Base-by-base conservation (phyloP, 2,113 vertebrate species). In the Vidua macroura region DNA sequence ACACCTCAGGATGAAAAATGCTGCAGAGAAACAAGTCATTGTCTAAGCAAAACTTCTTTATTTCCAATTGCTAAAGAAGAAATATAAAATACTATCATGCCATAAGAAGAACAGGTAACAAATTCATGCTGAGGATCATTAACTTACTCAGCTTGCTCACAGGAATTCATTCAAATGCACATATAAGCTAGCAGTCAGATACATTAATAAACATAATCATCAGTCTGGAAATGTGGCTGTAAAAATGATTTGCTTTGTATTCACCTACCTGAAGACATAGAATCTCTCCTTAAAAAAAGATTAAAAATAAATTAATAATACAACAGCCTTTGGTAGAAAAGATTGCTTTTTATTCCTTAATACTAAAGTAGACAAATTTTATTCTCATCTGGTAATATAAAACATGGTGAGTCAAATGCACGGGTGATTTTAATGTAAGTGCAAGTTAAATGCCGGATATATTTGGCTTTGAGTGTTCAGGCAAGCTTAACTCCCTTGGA, bases 401-500 rank as follows among this genome's bases (percentile, higher is more conserved):
- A 93, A 83, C 41, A 79, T 31, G 19, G 68, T 66, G 63, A 96
- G 59, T 87, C 75, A 94, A 94, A 83, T 44, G 59, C 72, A 90
- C 8, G 35, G 76, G 39, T 55, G 46, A 83, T 80, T 81, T 85
- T 83, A 90, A 86, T 67, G 1, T 14, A 90, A 94, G 18, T 74
- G 39, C 59, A 88, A 83, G 76, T 77, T 88, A 86, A 93, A 93
- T 75, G 55, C 33, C 10, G 39, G 67, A 62, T 94, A 86, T 55
- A 90, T 93, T 86, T 86, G 90, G 72, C 55, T 93, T 80, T 0
- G 1, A 93, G 30, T 75, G 15, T 62, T 86, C 79, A 90, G 43
- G 51, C 18, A 90, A 86, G 53, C 43, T 93, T 94, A 95, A 92
- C 15, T 93, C 66, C 69, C 88, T 80, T 59, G 20, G 59, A 96